phyloP scores from a whole-genome alignment of 2,113 vertebrate species.

The Pterocles gutturalis region DNA sequence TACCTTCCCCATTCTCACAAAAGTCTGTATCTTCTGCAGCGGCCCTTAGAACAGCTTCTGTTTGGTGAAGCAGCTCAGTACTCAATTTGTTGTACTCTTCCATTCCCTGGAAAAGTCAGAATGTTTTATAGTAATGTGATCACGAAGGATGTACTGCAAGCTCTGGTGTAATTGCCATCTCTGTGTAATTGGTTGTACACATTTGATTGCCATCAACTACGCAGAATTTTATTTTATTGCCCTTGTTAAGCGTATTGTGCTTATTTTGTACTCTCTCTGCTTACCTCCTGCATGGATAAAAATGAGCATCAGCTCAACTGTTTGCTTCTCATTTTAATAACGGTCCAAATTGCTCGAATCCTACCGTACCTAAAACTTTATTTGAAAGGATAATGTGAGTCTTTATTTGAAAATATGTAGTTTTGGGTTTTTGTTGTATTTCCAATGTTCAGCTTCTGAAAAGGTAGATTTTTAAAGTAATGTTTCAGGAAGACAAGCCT shows the following conservation, averaged over 20 bases:
- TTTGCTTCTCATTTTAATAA: background rate
- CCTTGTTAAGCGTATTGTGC: background rate
- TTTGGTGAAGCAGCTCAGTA: background rate
- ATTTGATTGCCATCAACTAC: background rate
- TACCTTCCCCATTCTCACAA: background rate
- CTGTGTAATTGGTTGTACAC: background rate
- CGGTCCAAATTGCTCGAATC: background rate
- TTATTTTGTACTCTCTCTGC: background rate
- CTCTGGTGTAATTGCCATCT: background rate
- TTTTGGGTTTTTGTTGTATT: background rate
- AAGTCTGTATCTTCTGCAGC: background rate
- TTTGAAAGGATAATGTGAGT: background rate
- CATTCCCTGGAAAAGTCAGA: background rate
- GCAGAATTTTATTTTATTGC: background rate
- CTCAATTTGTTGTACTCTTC: background rate
- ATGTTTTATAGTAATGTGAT: background rate
- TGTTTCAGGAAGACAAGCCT: background rate
- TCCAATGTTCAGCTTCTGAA: background rate
- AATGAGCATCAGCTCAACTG: background rate
- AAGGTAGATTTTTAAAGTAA: background rate
- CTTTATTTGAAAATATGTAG: background rate
- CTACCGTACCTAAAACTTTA: background rate
- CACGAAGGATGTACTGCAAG: background rate
- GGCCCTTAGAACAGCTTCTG: background rate
- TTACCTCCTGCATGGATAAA: background rate